A percentile compares a stretch with the other conserved stretches of the same genome.
These are phyloP conservation scores for Acanthacorydalis orientalis DNA, from an alignment of 2,888 invertebrate species.

Conservation along the genomic window DNA sequence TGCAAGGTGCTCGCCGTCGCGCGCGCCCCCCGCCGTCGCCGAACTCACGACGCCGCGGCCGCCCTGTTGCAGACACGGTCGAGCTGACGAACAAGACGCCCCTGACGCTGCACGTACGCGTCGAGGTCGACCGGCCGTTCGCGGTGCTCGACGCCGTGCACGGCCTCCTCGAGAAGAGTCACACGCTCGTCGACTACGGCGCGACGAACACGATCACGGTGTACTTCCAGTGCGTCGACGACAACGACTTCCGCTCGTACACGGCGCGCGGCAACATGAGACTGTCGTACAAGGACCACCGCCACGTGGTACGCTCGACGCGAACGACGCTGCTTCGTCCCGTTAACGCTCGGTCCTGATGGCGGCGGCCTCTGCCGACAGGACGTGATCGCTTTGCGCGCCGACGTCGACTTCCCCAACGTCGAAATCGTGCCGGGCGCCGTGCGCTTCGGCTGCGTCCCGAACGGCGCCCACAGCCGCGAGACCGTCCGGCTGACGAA, in stretches of 20 bases:
- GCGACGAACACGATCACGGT: constrained; percentile 4
- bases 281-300: neutral
- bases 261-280: neutral
- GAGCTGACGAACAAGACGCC: neutral
- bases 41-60: too few relatives aligned
- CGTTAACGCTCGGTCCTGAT: too few relatives aligned
- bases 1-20: too few relatives aligned
- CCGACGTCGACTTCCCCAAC: constrained; percentile 52
- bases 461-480: constrained; percentile 27
- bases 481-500: constrained; percentile 32
- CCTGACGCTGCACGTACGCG: neutral
- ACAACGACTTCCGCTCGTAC: neutral
- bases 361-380: constrained; percentile 22
- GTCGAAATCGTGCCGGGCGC: constrained; percentile 34
- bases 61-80: constrained; percentile 7
- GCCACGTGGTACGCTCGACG: neutral
- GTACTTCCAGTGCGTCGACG: constrained; percentile 1
- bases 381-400: constrained; percentile 44
- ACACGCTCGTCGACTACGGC: neutral
- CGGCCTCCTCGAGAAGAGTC: neutral
- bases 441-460: constrained; percentile 44
- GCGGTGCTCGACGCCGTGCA: neutral
- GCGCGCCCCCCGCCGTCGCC: too few relatives aligned
- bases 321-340: too few relatives aligned
- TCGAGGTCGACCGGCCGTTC: neutral